Evolutionary conservation across 2,113 vertebrate species (phyloP).

Genomic region (Hirundichthys speculiger): DNA sequence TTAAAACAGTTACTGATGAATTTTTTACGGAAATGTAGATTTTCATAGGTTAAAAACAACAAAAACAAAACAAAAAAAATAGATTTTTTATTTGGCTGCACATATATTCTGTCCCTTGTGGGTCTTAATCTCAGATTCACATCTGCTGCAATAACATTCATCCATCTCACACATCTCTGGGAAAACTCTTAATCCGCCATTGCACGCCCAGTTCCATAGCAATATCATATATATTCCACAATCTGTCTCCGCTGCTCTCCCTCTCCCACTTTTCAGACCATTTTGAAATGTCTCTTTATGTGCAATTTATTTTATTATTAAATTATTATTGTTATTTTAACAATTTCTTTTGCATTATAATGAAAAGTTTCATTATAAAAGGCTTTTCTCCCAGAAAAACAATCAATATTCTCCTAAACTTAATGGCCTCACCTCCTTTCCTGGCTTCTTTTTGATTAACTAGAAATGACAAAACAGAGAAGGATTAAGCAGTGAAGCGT

Average conservation of each 20-base stretch:
- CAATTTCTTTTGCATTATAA: neutral
- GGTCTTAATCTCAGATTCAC: neutral
- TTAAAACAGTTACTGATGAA: neutral
- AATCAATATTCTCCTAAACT: slow-evolving; percentile 36
- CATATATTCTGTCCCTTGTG: neutral
- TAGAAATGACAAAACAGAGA: slow-evolving; percentile 60
- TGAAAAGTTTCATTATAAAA: neutral
- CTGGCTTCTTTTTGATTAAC: slow-evolving; percentile 42
- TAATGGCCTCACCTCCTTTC: neutral
- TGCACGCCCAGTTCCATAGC: neutral
- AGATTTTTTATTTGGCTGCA: neutral
- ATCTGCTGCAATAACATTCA: slow-evolving; percentile 12
- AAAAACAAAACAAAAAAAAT: neutral
- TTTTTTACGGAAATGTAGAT: neutral
- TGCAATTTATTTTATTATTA: fast-evolving
- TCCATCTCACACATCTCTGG: slow-evolving; percentile 9
- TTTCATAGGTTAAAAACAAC: neutral
- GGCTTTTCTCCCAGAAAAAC: neutral
- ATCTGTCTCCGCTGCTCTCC: neutral
- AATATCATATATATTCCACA: neutral
- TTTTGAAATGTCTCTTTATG: neutral
- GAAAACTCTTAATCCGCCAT: neutral
- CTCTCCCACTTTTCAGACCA: neutral
- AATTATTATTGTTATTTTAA: neutral
- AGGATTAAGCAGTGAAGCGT: slow-evolving; percentile 69